phyloP scores from a whole-genome alignment of 2,797 vertebrate species.

The Mus spretus region DNA sequence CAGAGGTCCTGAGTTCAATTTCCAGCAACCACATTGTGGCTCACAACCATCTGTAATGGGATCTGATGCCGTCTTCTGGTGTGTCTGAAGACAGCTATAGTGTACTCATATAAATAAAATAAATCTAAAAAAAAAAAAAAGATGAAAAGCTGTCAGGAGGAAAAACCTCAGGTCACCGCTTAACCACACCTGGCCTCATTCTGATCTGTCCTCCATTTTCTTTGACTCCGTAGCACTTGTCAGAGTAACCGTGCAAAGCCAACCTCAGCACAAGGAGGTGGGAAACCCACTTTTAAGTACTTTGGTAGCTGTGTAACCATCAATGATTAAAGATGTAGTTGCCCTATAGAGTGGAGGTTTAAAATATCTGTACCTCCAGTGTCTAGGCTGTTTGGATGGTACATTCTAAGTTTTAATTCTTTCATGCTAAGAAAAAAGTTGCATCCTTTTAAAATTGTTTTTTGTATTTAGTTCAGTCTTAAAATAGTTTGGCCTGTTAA shows the following conservation, averaged over 20 bases:
- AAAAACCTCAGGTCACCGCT: neutral
- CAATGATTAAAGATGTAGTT: neutral
- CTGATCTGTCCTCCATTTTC: neutral
- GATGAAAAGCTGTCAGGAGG: neutral
- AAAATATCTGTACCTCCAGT: neutral
- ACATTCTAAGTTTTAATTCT: neutral
- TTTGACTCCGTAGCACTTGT: neutral
- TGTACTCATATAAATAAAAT: too few relatives aligned
- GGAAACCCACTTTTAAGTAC: neutral
- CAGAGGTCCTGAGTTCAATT: too few relatives aligned
- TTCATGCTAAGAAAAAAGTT: constrained; percentile 8
- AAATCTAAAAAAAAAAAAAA: too few relatives aligned
- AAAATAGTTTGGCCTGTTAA: constrained; percentile 21
- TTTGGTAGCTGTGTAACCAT: neutral
- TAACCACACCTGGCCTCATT: constrained; percentile 13
- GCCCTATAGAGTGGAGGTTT: neutral
- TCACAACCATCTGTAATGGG: too few relatives aligned
- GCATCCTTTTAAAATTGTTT: neutral
- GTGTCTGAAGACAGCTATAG: too few relatives aligned
- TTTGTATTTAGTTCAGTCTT: constrained; percentile 23
- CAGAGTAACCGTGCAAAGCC: neutral
- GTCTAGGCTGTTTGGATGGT: neutral
- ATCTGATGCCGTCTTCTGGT: too few relatives aligned
- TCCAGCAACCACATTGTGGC: too few relatives aligned
- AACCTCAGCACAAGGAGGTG: neutral